Percentiles rank a stretch among this genome's conserved stretches.
These are phyloP conservation scores for Simalia tracyae DNA, from an alignment of 2,797 vertebrate genomes.

Conservation along the genomic window DNA sequence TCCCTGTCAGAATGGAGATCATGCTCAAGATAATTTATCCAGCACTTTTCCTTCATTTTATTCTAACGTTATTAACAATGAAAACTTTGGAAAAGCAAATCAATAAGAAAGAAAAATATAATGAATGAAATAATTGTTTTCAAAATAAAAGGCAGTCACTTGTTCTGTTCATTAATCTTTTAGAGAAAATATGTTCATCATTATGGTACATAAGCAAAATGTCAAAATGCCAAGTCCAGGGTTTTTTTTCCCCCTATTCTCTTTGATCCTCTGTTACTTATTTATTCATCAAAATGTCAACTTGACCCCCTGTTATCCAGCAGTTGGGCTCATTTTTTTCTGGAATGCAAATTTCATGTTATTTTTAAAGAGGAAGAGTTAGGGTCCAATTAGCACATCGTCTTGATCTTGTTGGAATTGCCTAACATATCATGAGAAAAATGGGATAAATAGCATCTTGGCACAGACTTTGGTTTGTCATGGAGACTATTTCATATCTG, in stretches of 20 bases:
- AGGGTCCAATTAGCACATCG: neutral
- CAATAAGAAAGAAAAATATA: neutral
- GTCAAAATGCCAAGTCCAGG: neutral
- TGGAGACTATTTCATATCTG: neutral
- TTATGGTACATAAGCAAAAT: neutral
- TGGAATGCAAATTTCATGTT: neutral
- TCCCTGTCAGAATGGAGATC: neutral
- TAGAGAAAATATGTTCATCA: neutral
- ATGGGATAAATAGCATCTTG: neutral
- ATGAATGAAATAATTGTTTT: neutral
- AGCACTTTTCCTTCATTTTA: neutral
- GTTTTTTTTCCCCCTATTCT: neutral
- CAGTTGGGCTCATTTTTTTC: neutral
- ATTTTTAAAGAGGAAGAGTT: neutral
- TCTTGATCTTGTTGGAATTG: neutral
- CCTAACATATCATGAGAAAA: neutral
- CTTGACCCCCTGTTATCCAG: neutral
- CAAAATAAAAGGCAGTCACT: neutral
- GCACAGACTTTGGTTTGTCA: neutral
- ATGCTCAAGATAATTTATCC: neutral
- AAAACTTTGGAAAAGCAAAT: neutral
- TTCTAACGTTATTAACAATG: neutral
- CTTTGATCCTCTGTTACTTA: neutral
- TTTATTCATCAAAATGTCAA: neutral
- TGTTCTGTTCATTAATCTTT: neutral